Evolutionary conservation across 2,888 invertebrate genomes (phyloP).

Genomic region (Phalera bucephala): DNA sequence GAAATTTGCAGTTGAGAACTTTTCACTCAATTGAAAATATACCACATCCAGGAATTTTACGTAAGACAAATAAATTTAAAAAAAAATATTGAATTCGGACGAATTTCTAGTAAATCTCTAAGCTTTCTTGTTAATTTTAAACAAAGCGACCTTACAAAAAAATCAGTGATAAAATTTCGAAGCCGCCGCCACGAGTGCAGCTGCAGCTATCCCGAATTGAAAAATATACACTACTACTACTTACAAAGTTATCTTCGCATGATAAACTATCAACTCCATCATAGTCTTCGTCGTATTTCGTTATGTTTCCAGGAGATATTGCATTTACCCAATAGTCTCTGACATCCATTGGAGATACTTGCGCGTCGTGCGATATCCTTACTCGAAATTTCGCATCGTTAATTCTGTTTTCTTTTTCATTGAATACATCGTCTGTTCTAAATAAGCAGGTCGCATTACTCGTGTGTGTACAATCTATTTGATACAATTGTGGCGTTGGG

Average conservation of each 20-base stretch:
- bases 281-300: slow-evolving; percentile 48
- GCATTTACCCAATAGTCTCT: slow-evolving; percentile 60
- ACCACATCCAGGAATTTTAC: too few species aligned
- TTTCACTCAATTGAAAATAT: too few species aligned
- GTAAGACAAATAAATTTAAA: too few species aligned
- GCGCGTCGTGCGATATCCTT: slow-evolving; percentile 58
- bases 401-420: slow-evolving; percentile 52
- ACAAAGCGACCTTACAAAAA: too few species aligned
- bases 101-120: too few species aligned
- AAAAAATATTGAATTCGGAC: too few species aligned
- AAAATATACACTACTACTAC: slow-evolving; percentile 5
- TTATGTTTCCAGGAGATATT: slow-evolving; percentile 46
- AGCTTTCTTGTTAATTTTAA: too few species aligned
- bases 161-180: too few species aligned
- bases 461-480: slow-evolving; percentile 57
- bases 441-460: slow-evolving; percentile 64
- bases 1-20: too few species aligned
- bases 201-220: too few species aligned
- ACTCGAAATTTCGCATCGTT: slow-evolving; percentile 47
- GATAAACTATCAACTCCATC: slow-evolving; percentile 50
- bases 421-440: slow-evolving; percentile 53
- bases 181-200: too few species aligned
- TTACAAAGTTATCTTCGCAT: slow-evolving; percentile 59
- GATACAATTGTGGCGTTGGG: slow-evolving; percentile 82
- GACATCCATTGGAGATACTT: slow-evolving; percentile 45